Base-by-base conservation (phyloP, 2,113 vertebrate species). In the Romanogobio albipinnatus region DNA sequence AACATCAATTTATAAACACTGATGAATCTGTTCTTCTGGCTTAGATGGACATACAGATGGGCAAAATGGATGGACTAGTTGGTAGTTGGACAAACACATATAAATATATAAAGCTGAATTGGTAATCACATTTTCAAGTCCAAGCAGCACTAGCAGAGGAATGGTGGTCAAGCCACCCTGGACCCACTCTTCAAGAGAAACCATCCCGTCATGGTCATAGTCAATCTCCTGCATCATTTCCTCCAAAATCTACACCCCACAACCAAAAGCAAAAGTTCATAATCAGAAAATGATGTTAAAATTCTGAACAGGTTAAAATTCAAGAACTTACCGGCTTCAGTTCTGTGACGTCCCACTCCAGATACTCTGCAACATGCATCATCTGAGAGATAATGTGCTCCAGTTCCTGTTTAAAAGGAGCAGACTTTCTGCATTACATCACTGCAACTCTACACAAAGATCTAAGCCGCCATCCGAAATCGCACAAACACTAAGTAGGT, bases 191-290 rank as follows among this genome's bases (percentile, higher is more conserved):
- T 97, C 94, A 84, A 99, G 90, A 4, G 98, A 97, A 71, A 99
- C 97, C 0, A 96, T 97, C 24, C 97, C 98, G 45, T 99, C 97
- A 19, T 93, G 96, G 81, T 99, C 96, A 17, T 98, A 99, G 91
- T 99, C 98, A 58, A 99, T 99, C 92, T 99, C 97, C 88, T 95
- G 95, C 98, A 99, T 99, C 98, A 99, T 99, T 89, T 99, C 97
- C 90, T 97, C 96, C 33, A 99, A 96, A 78, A 99, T 99, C 98
- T 99, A 83, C 14, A 84, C 0, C 9, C 36, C 73, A 61, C 26
- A 29, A 51, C 26, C 9, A 36, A 86, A 70, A 70, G 6, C 4
- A 22, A 19, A 47, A 17, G 45, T 36, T 33, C 7, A 68, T 58
- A 36, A n/a, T 39, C 33, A 39, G 14, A 75, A 26, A 53, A 76